Percentiles rank a stretch among this genome's conserved stretches.
These are phyloP conservation scores for Isichthys henryi DNA, from an alignment of 2,113 vertebrate genomes.

Conservation along the genomic window DNA sequence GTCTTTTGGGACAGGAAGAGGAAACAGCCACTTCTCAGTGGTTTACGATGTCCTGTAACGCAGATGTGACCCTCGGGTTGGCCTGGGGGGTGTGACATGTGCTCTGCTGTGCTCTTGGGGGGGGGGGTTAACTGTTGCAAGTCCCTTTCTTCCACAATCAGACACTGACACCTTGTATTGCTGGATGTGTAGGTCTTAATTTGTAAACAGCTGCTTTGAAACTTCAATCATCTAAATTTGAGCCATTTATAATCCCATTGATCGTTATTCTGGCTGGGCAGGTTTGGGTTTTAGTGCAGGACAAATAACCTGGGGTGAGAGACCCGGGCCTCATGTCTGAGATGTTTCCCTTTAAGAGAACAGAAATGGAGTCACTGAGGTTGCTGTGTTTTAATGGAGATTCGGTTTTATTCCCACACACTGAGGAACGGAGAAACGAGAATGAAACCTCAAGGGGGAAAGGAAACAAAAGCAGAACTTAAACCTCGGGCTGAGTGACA, in stretches of 20 bases:
- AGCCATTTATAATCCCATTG: slow-evolving; percentile 28
- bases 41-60: neutral
- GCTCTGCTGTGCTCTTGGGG: neutral
- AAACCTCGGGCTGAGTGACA: slow-evolving; percentile 31
- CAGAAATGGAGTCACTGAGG: neutral
- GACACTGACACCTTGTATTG: slow-evolving; percentile 15
- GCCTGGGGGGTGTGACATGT: neutral
- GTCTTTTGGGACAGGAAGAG: neutral
- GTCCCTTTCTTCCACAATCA: neutral
- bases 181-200: slow-evolving; percentile 39
- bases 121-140: neutral
- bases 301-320: neutral
- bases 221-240: slow-evolving; percentile 46
- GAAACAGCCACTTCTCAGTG: neutral
- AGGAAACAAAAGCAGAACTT: neutral
- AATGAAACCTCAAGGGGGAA: slow-evolving; percentile 27
- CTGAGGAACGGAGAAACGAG: slow-evolving; percentile 21
- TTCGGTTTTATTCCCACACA: slow-evolving; percentile 10
- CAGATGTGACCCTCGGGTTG: neutral
- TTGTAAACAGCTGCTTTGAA: slow-evolving; percentile 65
- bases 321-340: slow-evolving; percentile 20
- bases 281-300: slow-evolving; percentile 25
- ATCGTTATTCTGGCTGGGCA: slow-evolving; percentile 24
- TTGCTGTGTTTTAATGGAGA: neutral
- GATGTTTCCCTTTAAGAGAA: slow-evolving; percentile 33